Evolutionary conservation across 2,797 vertebrate genomes (phyloP), one percentile per base, ranked within the genome.

Genomic region (Carduelis carduelis): DNA sequence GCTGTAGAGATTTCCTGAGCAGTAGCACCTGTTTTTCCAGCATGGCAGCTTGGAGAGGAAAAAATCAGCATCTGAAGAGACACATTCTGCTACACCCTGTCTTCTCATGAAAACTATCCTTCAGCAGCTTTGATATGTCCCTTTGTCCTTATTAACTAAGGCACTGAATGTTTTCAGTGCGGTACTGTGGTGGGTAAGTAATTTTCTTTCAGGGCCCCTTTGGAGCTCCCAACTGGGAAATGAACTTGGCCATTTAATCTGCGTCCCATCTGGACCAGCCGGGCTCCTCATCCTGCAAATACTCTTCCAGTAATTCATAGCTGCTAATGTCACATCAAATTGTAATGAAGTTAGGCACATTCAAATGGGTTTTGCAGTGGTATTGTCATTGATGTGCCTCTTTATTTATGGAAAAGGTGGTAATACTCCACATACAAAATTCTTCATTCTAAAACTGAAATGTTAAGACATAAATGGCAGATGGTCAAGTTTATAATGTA

Each of bases 21-120:
- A 34, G n/a, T 43, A 97, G 72, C 82, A 95, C 93, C 95, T 96
- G 92, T 68, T 93, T 21, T 71, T 74, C 60, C 17, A 4, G 82
- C 65, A 83, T 50, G 37, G 69, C 44, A 88, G 46, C 47, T 77
- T 94, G 41, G 80, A 93, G 89, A 75, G 24, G 71, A 90, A 96
- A 96, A 94, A 95, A 95, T 65, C 49, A 76, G 64, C 3, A 14
- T 70, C 76, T 87, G 44, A 97, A 34, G 19, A 65, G 59, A 69
- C 28, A 82, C 4, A 12, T 56, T 47, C 9, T 72, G 13, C 49
- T 75, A 44, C 18, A 78, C 26, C 27, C 28, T 7, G 1, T 72
- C 21, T 81, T 44, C 53, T 89, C 60, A 60, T 11, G 32, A 64
- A 63, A 72, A 17, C 35, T 61, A 72, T 80, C 63, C 9, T n/a